Base-by-base conservation (phyloP, 2,888 invertebrate genomes). In the Drosophila paranaensis region DNA sequence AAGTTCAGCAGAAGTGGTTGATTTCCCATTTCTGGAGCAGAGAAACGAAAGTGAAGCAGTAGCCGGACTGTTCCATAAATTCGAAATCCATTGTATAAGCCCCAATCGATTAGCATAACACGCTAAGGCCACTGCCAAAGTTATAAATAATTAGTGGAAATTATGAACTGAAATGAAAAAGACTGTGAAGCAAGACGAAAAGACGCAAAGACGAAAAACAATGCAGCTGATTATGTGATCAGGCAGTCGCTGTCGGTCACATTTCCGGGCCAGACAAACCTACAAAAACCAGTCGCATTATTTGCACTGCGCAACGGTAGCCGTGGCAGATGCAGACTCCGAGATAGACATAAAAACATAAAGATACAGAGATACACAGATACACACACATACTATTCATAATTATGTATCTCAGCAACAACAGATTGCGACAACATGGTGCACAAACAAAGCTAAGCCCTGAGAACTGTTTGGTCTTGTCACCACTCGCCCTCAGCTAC, bases 281-380 rank as follows among this genome's bases (percentile, higher is more conserved):
- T 54, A 33, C n/a, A 48, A 70, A 77, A 83, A 73, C 74, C 79
- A 77, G 82, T 75, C 81, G 69, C 77, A 67, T 67, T 83, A 79
- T 87, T 87, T 83, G 85, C 88, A 77, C 66, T 79, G 70, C 77
- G 74, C 71, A 79, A 84, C 83, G 82, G 88, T 82, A 87, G 88
- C 66, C 56, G 43, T 39, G 46, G 14, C 51, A 74, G 65, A 70
- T 65, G 64, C 68, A 69, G 57, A 51, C 37, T 33, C 42, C 42
- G 30, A 71, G 14, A 56, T 43, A 61, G 10, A 62, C 46, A 69
- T 64, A 20, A 14, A 56, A 13, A 33, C n/a, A 40, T n/a, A 6
- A 11, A 40, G 40, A 54, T 27, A 27, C 53, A 37, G 9, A 51
- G 37, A 13, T 14, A 53, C 20, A 50, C 30, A 51, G 51, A 37